Conservation (phyloP, 2,888 invertebrate species). For the Nemoura dubitans region DNA sequence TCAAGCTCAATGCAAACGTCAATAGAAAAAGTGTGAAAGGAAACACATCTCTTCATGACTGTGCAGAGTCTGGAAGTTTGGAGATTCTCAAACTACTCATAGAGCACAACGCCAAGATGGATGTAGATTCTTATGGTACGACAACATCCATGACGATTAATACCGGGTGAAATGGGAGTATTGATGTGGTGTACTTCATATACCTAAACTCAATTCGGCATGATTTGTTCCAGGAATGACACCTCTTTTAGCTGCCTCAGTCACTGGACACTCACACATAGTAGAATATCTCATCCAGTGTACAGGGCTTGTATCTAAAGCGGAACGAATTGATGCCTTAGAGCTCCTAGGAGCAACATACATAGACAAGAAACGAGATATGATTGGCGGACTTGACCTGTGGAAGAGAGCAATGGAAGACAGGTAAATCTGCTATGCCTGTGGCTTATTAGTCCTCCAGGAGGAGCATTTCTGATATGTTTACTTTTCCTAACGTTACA, state of each 20-base stretch:
- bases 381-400: conserved; percentile 85
- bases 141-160: not conserved
- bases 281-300: conserved; percentile 89
- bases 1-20: conserved; percentile 87
- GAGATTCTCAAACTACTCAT: conserved; percentile 91
- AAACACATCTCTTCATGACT: conserved; percentile 97
- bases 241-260: conserved; percentile 90
- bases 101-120: conserved; percentile 89
- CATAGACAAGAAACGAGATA: conserved; percentile 95
- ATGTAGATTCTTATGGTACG: conserved; percentile 89
- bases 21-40: conserved; percentile 92
- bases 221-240: conserved; percentile 78
- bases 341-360: conserved; percentile 94
- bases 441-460: not conserved
- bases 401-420: conserved; percentile 94
- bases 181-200: not conserved
- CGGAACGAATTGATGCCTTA: conserved; percentile 87
- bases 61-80: conserved; percentile 94
- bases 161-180: not conserved
- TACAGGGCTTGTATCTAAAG: conserved; percentile 75
- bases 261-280: conserved; percentile 91
- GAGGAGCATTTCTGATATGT: not conserved
- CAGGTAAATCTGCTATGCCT: conserved; percentile 64
- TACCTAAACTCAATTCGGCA: not conserved
- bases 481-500: conserved; percentile 54